These are phyloP conservation scores for Pimpla rufipes DNA, from an alignment of 2,888 invertebrate genomes.

Conservation along the genomic window DNA sequence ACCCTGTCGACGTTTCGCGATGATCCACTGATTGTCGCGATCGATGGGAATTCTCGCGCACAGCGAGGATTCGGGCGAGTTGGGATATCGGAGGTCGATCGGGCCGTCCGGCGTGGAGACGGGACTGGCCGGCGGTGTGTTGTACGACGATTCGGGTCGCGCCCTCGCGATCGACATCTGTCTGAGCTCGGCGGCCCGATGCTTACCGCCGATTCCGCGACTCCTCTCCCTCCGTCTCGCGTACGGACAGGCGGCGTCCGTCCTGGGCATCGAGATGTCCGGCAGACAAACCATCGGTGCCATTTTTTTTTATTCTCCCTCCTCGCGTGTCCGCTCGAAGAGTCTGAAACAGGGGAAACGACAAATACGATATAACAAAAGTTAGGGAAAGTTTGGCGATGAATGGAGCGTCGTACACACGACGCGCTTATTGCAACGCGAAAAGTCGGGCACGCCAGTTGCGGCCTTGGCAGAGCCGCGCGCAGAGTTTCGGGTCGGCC, in stretches of 20 bases:
- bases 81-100: constrained; percentile 44
- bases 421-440: constrained; percentile 3
- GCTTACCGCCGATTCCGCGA: constrained; percentile 69
- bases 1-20: constrained; percentile 77
- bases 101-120: constrained; percentile 49
- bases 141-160: constrained; percentile 40
- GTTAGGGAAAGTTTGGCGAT: neutral
- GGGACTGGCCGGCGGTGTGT: constrained; percentile 44
- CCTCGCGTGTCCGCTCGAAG: neutral
- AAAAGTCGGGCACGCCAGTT: constrained; percentile 17
- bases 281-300: constrained; percentile 79
- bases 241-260: constrained; percentile 71
- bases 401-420: too few species aligned
- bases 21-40: constrained; percentile 68
- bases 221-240: constrained; percentile 70
- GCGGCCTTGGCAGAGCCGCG: constrained; percentile 44
- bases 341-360: constrained; percentile 23
- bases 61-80: constrained; percentile 54
- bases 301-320: constrained; percentile 71
- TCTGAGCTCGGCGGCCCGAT: constrained; percentile 71
- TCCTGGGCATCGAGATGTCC: constrained; percentile 73
- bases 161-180: constrained; percentile 52
- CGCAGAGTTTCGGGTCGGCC: constrained; percentile 15
- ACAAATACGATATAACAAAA: neutral
- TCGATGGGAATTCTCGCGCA: constrained; percentile 67